These are phyloP conservation scores for Neocrepidodera transversa DNA, from an alignment of 2,888 invertebrate genomes.

Conservation along the genomic window DNA sequence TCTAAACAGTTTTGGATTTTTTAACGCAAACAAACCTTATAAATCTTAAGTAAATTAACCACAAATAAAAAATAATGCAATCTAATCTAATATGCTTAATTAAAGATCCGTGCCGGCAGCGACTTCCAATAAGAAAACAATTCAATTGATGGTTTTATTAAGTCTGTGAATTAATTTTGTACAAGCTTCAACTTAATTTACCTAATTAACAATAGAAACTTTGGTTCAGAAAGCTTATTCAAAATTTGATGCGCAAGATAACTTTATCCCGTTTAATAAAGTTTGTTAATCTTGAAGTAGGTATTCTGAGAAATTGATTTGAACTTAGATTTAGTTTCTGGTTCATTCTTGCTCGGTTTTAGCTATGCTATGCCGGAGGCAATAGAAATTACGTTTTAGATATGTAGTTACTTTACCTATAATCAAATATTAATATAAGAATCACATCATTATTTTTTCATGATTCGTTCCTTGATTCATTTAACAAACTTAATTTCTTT, in stretches of 20 bases:
- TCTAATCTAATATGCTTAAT: constrained; percentile 12
- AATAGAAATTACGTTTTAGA: neutral
- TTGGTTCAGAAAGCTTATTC: constrained; percentile 14
- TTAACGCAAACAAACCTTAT: too few relatives aligned
- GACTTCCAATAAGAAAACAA: constrained; percentile 28
- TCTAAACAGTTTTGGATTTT: too few relatives aligned
- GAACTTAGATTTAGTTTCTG: constrained; percentile 5
- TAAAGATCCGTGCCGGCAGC: neutral
- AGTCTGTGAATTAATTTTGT: constrained; percentile 27
- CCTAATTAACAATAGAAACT: constrained; percentile 20
- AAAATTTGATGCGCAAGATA: constrained; percentile 18
- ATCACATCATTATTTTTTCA: too few relatives aligned
- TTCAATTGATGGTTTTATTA: constrained; percentile 35
- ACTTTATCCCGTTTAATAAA: constrained; percentile 12
- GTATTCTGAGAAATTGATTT: constrained; percentile 7
- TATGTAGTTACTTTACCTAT: too few relatives aligned
- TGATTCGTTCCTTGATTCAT: too few relatives aligned
- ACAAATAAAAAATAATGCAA: neutral
- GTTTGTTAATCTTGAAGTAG: constrained; percentile 17
- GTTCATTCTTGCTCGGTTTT: neutral
- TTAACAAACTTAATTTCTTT: too few relatives aligned
- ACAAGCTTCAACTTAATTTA: constrained; percentile 12
- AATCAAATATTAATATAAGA: too few relatives aligned
- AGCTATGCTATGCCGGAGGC: neutral
- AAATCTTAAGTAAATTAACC: too few relatives aligned